Evolutionary conservation across 1,140 invertebrate species (phyloP), one percentile per base, ranked within the genome.

Genomic region (Hormaphis cornu): DNA sequence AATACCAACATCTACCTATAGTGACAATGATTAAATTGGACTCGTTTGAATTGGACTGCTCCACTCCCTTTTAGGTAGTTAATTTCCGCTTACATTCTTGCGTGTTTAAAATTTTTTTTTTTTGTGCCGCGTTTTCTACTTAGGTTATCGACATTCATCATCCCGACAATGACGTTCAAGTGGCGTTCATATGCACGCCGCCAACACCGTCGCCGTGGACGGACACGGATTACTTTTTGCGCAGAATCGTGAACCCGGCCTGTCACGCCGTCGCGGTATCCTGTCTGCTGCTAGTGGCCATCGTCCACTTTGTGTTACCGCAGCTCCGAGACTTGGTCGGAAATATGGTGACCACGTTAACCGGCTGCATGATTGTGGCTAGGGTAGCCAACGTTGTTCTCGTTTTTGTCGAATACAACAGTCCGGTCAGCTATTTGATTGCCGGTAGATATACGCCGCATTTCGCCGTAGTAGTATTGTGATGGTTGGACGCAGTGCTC

Each of bases 271-370:
- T 90, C 35, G 81, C 86, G 2, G 85, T 91, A 69, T 79, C 84
- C 6, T 84, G 87, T 63, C 85, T 88, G 71, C 75, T 90, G n/a
- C 75, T 86, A 1, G 84, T 89, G 12, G 86, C 88, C 6, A 83
- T 91, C n/a, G 83, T 90, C 63, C 90, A 91, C 75, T 91, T 91
- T 77, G 85, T 91, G 18, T 78, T 92, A 71, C 89, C 89, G n/a
- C 89, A 89, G 42, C 79, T 92, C 52, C 79, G 89, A 73, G 89
- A 92, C 80, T 78, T 91, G 24, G 84, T 88, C 26, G 90, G 90
- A 16, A 91, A 91, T 76, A 90, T 91, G 73, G 84, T 91, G 35
- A 90, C 88, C 0, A 90, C 88, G 37, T 86, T 91, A 73, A 83
- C 83, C 48, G 75, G 90, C 20, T 90, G 89, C 73, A 79, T 91